Percentiles rank a stretch among this genome's conserved stretches.
Conservation (phyloP, 2,888 invertebrate genomes). For the Trachelus troglodyta region DNA sequence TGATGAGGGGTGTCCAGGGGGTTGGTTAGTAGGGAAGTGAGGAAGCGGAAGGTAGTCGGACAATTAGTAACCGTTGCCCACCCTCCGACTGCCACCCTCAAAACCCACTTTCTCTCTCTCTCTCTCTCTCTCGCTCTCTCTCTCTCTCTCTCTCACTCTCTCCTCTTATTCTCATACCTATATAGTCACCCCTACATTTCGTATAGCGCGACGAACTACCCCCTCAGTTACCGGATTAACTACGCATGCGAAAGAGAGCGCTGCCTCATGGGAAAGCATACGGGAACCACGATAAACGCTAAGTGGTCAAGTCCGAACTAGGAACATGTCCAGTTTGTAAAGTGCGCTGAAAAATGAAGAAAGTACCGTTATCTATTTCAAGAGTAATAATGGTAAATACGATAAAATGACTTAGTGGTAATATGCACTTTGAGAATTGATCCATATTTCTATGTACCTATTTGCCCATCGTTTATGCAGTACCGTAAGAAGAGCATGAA, state of each 20-base stretch:
- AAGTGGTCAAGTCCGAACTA: neutral
- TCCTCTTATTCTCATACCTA: constrained; percentile 13
- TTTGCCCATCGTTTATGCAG: neutral
- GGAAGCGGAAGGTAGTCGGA: constrained; percentile 46
- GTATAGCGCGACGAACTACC: neutral
- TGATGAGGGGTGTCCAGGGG: constrained; percentile 57
- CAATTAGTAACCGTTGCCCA: constrained; percentile 59
- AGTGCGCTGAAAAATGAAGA: neutral
- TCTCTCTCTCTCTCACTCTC: constrained; percentile 8
- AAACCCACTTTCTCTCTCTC: constrained; percentile 8
- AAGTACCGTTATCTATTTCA: neutral
- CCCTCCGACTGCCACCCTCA: constrained; percentile 9
- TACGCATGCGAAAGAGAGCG: constrained; percentile 54
- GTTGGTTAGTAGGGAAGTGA: constrained; percentile 32
- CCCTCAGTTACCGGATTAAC: constrained; percentile 32
- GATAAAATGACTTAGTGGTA: neutral
- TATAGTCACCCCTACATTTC: constrained; percentile 2
- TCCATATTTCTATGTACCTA: neutral
- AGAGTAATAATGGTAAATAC: neutral
- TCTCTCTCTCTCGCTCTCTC: constrained; percentile 7
- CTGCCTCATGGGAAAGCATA: constrained; percentile 20
- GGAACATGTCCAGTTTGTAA: neutral
- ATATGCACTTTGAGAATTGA: neutral
- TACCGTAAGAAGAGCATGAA: neutral
- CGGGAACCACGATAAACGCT: neutral